A percentile compares a stretch with the other conserved stretches of the same genome.
phyloP scores from a whole-genome alignment of 2,113 vertebrate species.

The Taurulus bubalis region DNA sequence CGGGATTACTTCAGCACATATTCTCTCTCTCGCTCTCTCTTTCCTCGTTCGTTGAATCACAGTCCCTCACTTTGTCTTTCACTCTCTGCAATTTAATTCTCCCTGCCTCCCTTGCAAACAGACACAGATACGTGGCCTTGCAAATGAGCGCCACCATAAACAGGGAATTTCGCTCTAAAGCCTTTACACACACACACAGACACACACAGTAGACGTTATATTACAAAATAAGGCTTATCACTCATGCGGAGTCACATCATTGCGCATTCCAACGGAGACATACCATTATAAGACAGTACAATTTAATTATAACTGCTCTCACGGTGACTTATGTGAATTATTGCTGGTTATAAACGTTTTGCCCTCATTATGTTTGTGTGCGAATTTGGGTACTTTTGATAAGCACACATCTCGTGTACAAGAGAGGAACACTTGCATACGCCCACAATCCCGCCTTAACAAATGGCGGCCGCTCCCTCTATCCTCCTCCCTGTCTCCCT shows the following conservation, averaged over 20 bases:
- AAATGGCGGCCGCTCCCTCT: conserved; percentile 47
- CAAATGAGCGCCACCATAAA: conserved; percentile 62
- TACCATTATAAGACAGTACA: conserved; percentile 34
- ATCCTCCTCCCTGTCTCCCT: conserved; percentile 17
- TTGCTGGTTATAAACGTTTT: conserved; percentile 32
- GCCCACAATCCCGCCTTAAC: conserved; percentile 49
- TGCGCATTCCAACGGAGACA: conserved; percentile 56
- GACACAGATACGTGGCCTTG: conserved; percentile 42
- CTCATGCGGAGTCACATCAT: conserved; percentile 45
- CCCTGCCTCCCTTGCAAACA: conserved; percentile 26
- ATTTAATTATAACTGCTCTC: conserved; percentile 51
- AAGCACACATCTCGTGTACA: conserved; percentile 62
- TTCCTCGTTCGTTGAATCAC: conserved; percentile 59
- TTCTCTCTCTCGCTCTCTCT: conserved; percentile 50
- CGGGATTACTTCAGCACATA: conserved; percentile 75
- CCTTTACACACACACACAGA: conserved; percentile 37
- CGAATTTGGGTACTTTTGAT: conserved; percentile 42
- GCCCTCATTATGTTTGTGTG: conserved; percentile 25
- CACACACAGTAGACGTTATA: conserved; percentile 37
- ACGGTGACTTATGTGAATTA: conserved; percentile 41
- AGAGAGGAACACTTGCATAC: conserved; percentile 52
- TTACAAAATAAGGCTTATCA: conserved; percentile 58
- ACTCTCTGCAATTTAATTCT: conserved; percentile 49
- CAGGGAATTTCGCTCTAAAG: conserved; percentile 64
- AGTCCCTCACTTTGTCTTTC: conserved; percentile 60